Evolutionary conservation across 2,888 invertebrate species (phyloP), one percentile per base, ranked within the genome.

Genomic region (Gibbula magus): DNA sequence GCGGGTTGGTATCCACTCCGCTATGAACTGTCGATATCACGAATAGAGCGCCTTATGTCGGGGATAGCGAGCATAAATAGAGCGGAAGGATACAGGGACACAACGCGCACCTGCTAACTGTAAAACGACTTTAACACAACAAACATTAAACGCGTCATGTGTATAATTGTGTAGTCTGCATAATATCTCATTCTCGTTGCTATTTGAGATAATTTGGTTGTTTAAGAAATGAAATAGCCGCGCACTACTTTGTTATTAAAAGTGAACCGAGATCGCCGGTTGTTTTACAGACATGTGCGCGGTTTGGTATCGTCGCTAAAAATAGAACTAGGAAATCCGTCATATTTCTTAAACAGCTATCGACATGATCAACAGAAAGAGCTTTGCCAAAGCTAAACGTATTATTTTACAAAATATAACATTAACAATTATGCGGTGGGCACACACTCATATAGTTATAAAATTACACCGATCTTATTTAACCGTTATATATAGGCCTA

Each of bases 281-380:
- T 45, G 45, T 45, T 45, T 45, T 45, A 45, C 45, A 45, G 35
- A 70, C 70, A 70, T 70, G 70, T 70, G 70, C 70, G 70, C 39
- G 29, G 32, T 16, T 29, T 35, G 13, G 70, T 70, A 35, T 70
- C 35, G 4, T 70, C 20, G 35, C 70, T 70, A 70, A 70, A 70
- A 39, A 35, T 70, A 70, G 70, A n/a, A 70, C 20, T 70, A 70
- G 70, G 70, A 70, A 70, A 70, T 70, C 70, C 70, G 18, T 29
- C 61, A 61, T 22, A 61, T 25, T n/a, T 61, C 61, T 25, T 56
- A 13, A 13, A 0, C 56, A 56, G 5, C 18, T 35, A 35, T 35
- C 4, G n/a, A n/a, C n/a, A n/a, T n/a, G n/a, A n/a, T n/a, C n/a
- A n/a, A n/a, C n/a, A n/a, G n/a, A n/a, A n/a, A n/a, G n/a, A n/a